A percentile compares a stretch with the other conserved stretches of the same genome.
phyloP scores from a whole-genome alignment of 2,888 invertebrate genomes.

The Pristionchus arcanus region DNA sequence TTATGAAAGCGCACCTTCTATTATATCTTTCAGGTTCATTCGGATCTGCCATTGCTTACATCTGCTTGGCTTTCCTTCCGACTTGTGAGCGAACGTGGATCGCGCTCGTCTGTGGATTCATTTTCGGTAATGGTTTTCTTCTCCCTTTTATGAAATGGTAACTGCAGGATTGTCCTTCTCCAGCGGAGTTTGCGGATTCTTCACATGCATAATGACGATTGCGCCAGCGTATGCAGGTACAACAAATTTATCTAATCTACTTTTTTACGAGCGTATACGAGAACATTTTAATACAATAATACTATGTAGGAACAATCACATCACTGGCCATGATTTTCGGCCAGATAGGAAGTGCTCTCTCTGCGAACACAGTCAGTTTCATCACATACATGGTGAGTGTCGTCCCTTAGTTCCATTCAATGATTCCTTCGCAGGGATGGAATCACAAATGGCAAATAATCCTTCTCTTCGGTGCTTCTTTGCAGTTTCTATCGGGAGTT shows the following conservation, averaged over 20 bases:
- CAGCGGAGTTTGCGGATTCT: conserved; percentile 50
- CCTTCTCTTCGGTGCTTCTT: not conserved
- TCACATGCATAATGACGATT: conserved; percentile 7
- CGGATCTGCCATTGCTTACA: not conserved
- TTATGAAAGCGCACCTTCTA: no score
- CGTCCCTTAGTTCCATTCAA: not conserved
- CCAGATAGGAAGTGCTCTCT: not conserved
- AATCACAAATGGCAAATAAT: conserved; percentile 47
- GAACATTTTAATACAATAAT: not conserved
- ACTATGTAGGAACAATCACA: not conserved
- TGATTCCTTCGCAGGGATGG: conserved; percentile 16
- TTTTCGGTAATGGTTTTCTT: conserved; percentile 9
- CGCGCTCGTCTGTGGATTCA: conserved; percentile 3
- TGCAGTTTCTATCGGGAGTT: not conserved
- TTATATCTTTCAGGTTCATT: conserved; percentile 43
- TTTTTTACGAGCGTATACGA: no score
- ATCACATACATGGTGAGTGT: not conserved
- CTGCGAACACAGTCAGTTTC: not conserved
- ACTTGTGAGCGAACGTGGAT: conserved; percentile 23
- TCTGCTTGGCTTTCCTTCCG: conserved; percentile 30
- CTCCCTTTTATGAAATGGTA: not conserved
- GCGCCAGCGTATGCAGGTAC: conserved; percentile 39
- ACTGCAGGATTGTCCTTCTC: conserved; percentile 21
- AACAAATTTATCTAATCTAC: no score
- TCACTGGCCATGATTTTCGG: not conserved